phyloP scores from a whole-genome alignment of 64 coral and sea anemone species.

The Porites australiensis region DNA sequence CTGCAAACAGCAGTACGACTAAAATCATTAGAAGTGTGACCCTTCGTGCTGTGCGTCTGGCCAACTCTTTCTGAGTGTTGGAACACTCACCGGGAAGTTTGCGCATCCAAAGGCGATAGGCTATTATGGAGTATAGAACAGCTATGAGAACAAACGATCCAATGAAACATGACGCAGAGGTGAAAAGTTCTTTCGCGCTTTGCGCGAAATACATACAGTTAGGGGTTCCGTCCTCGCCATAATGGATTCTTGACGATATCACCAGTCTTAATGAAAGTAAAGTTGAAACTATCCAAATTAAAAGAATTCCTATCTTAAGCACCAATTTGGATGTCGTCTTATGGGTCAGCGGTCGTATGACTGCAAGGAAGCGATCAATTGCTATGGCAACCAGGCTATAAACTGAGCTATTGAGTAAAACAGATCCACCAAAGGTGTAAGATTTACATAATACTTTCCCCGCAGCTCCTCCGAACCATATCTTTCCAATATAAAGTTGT shows the following conservation, averaged over 20 bases:
- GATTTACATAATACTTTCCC: background rate
- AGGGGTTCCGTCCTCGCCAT: background rate
- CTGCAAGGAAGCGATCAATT: constrained; percentile 11
- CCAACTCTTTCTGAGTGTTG: background rate
- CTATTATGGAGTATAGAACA: constrained; percentile 12
- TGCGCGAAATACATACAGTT: background rate
- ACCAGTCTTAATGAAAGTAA: background rate
- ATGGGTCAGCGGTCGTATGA: background rate
- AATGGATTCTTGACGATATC: background rate
- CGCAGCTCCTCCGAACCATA: background rate
- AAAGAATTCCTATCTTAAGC: background rate
- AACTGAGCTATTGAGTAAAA: background rate
- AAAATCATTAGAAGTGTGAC: constrained; percentile 37
- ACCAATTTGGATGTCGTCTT: background rate
- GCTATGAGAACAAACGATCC: background rate
- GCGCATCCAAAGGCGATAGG: constrained; percentile 43
- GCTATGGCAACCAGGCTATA: background rate
- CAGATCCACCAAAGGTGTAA: background rate
- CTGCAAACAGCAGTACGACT: constrained; percentile 1
- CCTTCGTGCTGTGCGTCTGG: constrained; percentile 3
- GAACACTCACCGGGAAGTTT: constrained; percentile 31
- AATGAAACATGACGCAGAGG: background rate
- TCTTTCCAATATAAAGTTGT: background rate
- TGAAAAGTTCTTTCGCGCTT: background rate
- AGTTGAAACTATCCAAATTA: background rate